Base-by-base conservation (phyloP, 2,113 vertebrate genomes). In the Phaethornis superciliosus region DNA sequence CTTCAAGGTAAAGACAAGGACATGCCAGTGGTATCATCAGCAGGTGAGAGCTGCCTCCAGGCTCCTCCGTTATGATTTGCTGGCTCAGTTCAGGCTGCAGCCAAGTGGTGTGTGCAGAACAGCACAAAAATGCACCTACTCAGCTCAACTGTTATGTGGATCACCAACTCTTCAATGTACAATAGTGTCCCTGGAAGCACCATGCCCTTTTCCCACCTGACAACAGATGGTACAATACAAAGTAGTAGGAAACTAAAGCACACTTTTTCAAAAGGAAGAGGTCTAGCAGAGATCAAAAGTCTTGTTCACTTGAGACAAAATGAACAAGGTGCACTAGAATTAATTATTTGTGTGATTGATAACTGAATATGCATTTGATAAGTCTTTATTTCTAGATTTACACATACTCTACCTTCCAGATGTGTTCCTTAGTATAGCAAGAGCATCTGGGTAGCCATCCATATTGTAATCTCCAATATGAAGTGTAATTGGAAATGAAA, bases 401-500 rank as follows among this genome's bases (percentile, higher is more conserved):
- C 67, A 46, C 22, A 64, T 67, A 80, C 59, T 84, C 10, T 98
- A 99, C 99, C 99, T 99, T 94, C 98, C 98, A 47, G 98, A 99
- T 67, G 97, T 98, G 94, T 99, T 99, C 91, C 70, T 98, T 20
- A 99, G 96, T 94, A 99, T 96, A 68, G 98, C 99, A 69, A 99
- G 98, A 32, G 99, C 99, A 65, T 99, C 99, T 32, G 99, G 99
- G 93, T 99, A 99, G 67, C 99, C 99, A 40, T 99, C 99, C 98
- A 99, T 98, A 97, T 99, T 99, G 97, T 99, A 99, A 97, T 99
- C 99, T 81, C 99, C 99, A 35, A 99, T 96, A 94, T 99, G 99
- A 92, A 99, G 98, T 3, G 98, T 98, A 93, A 99, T 98, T 58
- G 99, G 99, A 89, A 98, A 94, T 47, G 85, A 93, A 62, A 92